Conservation (phyloP, 2,797 vertebrate species). For the Rhabdophis nuchalis region DNA sequence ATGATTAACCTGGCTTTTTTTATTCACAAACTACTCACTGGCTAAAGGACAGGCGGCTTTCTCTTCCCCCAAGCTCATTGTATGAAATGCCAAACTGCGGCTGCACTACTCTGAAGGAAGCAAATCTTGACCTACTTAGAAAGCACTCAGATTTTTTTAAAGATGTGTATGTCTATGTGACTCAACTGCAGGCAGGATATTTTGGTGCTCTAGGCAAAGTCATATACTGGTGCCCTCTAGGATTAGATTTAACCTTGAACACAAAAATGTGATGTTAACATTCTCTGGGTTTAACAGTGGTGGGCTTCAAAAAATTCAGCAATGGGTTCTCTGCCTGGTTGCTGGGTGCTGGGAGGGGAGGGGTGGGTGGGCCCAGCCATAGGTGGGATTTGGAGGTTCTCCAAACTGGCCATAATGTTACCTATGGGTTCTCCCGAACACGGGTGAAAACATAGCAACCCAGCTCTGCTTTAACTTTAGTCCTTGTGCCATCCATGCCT, state of each 20-base stretch:
- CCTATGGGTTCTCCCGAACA: too few relatives aligned
- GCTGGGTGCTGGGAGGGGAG: too few relatives aligned
- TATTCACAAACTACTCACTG: not conserved
- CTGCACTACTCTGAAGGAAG: not conserved
- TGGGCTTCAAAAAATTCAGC: too few relatives aligned
- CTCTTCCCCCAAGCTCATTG: not conserved
- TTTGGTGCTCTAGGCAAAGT: not conserved
- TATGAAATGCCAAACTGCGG: not conserved
- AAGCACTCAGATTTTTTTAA: not conserved
- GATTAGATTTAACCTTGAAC: not conserved
- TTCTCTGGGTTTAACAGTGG: not conserved
- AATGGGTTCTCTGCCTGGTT: too few relatives aligned
- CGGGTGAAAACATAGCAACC: too few relatives aligned
- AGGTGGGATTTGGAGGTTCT: too few relatives aligned
- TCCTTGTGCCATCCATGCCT: not conserved
- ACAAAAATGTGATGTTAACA: not conserved
- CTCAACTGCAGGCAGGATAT: not conserved
- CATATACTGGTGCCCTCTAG: not conserved
- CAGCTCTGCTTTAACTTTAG: not conserved
- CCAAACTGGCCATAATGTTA: too few relatives aligned
- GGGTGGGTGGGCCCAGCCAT: too few relatives aligned
- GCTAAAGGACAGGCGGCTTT: not conserved
- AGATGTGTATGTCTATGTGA: not conserved
- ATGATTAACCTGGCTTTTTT: not conserved
- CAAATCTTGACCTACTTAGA: not conserved